phyloP scores from a whole-genome alignment of 2,888 invertebrate species.

The Malacosoma neustria region DNA sequence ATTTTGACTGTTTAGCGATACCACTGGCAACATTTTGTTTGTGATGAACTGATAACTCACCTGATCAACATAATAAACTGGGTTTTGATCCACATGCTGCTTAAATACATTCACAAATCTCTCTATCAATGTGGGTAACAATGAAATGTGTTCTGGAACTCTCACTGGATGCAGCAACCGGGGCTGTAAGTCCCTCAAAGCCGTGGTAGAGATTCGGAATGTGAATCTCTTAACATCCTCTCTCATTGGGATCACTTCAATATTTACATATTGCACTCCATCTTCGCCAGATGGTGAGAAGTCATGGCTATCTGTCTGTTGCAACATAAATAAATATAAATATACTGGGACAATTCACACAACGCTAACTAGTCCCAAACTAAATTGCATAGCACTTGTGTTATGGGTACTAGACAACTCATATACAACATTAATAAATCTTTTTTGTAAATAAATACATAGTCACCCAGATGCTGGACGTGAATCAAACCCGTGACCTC shows the following conservation, averaged over 20 bases:
- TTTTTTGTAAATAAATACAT: too few relatives aligned
- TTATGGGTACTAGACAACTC: too few relatives aligned
- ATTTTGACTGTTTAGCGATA: too few relatives aligned
- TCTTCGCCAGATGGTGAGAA: constrained; percentile 81
- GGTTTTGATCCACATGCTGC: constrained; percentile 82
- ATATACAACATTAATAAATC: too few relatives aligned
- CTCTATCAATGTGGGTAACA: constrained; percentile 85
- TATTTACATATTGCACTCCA: constrained; percentile 85
- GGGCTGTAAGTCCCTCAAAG: constrained; percentile 82
- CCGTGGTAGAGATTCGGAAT: constrained; percentile 84
- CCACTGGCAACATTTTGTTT: too few relatives aligned
- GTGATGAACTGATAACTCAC: too few relatives aligned
- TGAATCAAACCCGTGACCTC: too few relatives aligned
- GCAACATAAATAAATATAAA: too few relatives aligned
- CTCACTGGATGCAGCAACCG: constrained; percentile 35
- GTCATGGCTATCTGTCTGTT: constrained; percentile 80
- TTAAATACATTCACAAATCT: constrained; percentile 90
- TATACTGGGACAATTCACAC: too few relatives aligned
- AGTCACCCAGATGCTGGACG: too few relatives aligned
- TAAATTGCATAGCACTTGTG: too few relatives aligned
- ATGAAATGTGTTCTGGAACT: constrained; percentile 47
- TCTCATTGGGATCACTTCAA: constrained; percentile 81
- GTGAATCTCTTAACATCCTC: constrained; percentile 75
- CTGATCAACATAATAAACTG: constrained; percentile 73
- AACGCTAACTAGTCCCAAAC: too few relatives aligned